A percentile compares a stretch with the other conserved stretches of the same genome.
Evolutionary conservation across 2,113 vertebrate species (phyloP).

Genomic region (Rhinichthys klamathensis): DNA sequence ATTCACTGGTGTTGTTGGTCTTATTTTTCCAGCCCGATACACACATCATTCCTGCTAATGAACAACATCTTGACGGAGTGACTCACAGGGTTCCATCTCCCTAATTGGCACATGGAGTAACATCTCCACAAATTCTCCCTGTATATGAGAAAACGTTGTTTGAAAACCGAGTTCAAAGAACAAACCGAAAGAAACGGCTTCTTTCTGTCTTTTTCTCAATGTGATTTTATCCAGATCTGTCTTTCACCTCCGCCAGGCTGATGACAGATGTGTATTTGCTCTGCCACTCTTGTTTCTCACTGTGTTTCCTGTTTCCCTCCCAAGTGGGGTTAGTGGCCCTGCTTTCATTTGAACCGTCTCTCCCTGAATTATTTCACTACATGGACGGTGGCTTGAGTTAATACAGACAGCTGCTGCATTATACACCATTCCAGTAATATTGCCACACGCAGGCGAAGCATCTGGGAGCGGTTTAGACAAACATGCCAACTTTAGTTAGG

Average conservation of each 20-base stretch:
- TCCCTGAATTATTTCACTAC: slow-evolving; percentile 39
- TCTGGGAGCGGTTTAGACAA: slow-evolving; percentile 19
- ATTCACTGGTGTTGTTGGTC: background rate
- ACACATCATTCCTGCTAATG: slow-evolving; percentile 32
- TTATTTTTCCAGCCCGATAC: slow-evolving; percentile 18
- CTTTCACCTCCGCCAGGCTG: slow-evolving; percentile 21
- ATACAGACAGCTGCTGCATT: slow-evolving; percentile 18
- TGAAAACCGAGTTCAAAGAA: slow-evolving; percentile 31
- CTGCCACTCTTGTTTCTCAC: slow-evolving; percentile 1
- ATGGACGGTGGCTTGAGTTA: background rate
- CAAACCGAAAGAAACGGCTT: slow-evolving; percentile 10
- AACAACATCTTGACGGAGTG: slow-evolving; percentile 12
- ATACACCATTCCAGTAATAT: background rate
- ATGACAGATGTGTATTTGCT: slow-evolving; percentile 52
- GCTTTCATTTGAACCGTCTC: slow-evolving; percentile 25
- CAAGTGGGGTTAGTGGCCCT: slow-evolving; percentile 30
- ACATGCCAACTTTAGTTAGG: background rate
- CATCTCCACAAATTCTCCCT: background rate
- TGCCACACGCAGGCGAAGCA: background rate
- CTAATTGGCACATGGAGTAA: slow-evolving; percentile 30
- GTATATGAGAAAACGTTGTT: slow-evolving; percentile 16
- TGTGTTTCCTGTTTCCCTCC: background rate
- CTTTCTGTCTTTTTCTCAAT: slow-evolving; percentile 21
- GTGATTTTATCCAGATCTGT: slow-evolving; percentile 35
- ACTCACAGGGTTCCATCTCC: slow-evolving; percentile 35